Base-by-base conservation (phyloP, 2,888 invertebrate species). In the Stegana nigrithorax region DNA sequence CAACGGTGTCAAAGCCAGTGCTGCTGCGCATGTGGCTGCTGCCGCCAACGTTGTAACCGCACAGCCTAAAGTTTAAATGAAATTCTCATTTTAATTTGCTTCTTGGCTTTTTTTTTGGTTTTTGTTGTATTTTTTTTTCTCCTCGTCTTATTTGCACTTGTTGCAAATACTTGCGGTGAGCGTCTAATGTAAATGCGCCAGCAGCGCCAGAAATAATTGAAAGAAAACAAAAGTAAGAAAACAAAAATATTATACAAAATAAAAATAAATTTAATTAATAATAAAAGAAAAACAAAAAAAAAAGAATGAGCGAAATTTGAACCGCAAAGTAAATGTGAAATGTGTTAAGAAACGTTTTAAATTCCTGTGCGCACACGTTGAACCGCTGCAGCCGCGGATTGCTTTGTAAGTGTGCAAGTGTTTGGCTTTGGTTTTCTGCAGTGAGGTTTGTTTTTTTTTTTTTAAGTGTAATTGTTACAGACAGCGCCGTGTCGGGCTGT, bases 171-270 rank as follows among this genome's bases (percentile, higher is more conserved):
- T 53, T 44, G 61, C 17, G 5, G 71, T 66, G 60, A 62, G 68
- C 64, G 62, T 67, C 56, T 12, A 62, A 57, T 60, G 44, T 57
- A 32, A 5, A 32, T 2, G 32, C 32, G 10, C 32, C 32, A n/a
- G 32, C 2, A 32, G 32, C n/a, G 62, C 70, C 69, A 69, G 59
- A 66, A 71, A 71, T 71, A 71, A 32, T 50, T 44, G 50, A 58
- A 26, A 27, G 29, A 55, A 57, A 60, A 59, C n/a, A n/a, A n/a
- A n/a, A n/a, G n/a, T n/a, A n/a, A n/a, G n/a, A n/a, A n/a, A 29
- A 44, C 32, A 10, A 26, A 32, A 61, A 50, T 63, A 60, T 39
- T 63, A n/a, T n/a, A n/a, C 36, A n/a, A 3, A 36, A 36, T n/a
- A 1, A 36, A 36, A 36, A 36, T 36, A 2, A 36, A 36, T 36